Evolutionary conservation across 53 echinoderm and acorn worm species (phyloP).

Genomic region (Henricia sp.): DNA sequence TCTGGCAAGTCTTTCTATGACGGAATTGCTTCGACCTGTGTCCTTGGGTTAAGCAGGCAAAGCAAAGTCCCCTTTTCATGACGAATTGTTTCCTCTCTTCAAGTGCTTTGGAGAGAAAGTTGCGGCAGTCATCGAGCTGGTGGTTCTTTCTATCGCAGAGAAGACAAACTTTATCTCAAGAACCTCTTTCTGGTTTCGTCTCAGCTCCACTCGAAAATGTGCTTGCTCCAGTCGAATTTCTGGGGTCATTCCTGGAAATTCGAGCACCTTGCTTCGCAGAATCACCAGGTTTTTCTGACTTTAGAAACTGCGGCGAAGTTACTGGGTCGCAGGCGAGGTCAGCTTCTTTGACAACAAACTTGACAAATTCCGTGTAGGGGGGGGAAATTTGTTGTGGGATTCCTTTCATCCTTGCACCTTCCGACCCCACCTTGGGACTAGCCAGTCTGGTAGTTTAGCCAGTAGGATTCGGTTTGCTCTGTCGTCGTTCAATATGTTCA

Average conservation of each 20-base stretch:
- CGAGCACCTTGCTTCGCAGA: constrained; percentile 11
- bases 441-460: constrained; percentile 60
- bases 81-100: constrained; percentile 57
- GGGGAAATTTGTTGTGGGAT: constrained; percentile 42
- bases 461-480: constrained; percentile 58
- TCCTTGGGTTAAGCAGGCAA: constrained; percentile 62
- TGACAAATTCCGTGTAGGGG: constrained; percentile 45
- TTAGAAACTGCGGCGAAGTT: constrained; percentile 29
- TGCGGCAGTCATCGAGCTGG: constrained; percentile 47
- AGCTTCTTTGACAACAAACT: constrained; percentile 60
- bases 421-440: constrained; percentile 62
- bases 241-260: neutral
- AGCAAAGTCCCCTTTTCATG: constrained; percentile 57
- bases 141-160: constrained; percentile 36
- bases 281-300: constrained; percentile 1
- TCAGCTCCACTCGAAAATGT: constrained; percentile 26
- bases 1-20: constrained; percentile 31
- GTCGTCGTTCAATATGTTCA: constrained; percentile 62
- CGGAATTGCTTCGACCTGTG: constrained; percentile 60
- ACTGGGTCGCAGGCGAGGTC: constrained; percentile 60
- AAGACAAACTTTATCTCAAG: constrained; percentile 7
- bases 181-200: neutral
- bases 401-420: constrained; percentile 42
- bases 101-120: constrained; percentile 20
- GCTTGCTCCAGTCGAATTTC: neutral